phyloP scores from a whole-genome alignment of 1,140 invertebrate species.

The Camponotus vicinus region DNA sequence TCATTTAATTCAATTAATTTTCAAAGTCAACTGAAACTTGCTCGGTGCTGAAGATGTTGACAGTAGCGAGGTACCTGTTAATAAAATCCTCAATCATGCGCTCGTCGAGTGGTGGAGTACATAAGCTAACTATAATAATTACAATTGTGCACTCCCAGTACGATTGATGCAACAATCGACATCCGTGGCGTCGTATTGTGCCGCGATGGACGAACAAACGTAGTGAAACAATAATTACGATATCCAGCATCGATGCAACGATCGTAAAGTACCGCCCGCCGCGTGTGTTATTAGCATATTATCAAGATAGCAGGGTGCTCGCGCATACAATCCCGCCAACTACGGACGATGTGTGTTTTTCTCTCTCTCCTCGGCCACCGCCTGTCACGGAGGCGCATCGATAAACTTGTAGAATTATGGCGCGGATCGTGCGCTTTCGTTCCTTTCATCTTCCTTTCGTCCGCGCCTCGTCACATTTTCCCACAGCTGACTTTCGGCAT shows the following conservation, averaged over 20 bases:
- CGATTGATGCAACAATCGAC: slow-evolving; percentile 57
- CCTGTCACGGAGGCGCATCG: slow-evolving; percentile 35
- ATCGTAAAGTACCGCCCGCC: slow-evolving; percentile 66
- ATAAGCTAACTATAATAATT: slow-evolving; percentile 30
- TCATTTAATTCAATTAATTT: not conserved
- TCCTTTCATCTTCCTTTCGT: not conserved
- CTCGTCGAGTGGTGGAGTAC: slow-evolving; percentile 1
- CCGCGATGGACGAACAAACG: slow-evolving; percentile 1
- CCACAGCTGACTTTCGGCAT: slow-evolving; percentile 3
- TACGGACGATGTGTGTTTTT: slow-evolving; percentile 14
- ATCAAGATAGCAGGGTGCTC: slow-evolving; percentile 45
- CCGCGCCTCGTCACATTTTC: slow-evolving; percentile 36
- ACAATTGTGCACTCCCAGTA: slow-evolving; percentile 5
- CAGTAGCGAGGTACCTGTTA: slow-evolving; percentile 32
- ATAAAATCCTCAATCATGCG: not conserved
- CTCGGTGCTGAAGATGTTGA: not conserved
- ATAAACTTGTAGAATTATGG: slow-evolving; percentile 59
- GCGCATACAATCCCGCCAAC: not conserved
- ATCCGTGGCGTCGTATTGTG: not conserved
- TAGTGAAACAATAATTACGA: slow-evolving; percentile 60
- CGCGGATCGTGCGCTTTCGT: not conserved
- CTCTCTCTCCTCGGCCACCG: not conserved
- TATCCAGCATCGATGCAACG: slow-evolving; percentile 57
- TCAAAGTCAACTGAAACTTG: not conserved
- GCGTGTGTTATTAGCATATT: slow-evolving; percentile 70